These are phyloP conservation scores for Sycophaga agraensis DNA, from an alignment of 1,140 invertebrate species.

Conservation along the genomic window DNA sequence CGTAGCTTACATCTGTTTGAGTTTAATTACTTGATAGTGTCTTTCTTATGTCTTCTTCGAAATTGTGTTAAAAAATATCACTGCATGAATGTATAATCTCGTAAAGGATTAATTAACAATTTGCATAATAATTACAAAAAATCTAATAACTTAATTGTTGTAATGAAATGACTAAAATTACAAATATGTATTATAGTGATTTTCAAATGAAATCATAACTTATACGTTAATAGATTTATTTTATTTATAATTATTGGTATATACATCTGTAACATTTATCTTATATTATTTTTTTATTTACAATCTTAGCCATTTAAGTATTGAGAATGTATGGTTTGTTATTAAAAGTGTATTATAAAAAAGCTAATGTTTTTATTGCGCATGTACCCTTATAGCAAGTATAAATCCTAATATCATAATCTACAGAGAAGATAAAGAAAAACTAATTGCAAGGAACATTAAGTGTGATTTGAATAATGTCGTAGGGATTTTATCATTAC, in stretches of 20 bases:
- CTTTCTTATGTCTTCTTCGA: too few relatives aligned
- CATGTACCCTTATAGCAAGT: not conserved
- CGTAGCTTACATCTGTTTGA: too few relatives aligned
- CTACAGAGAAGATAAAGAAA: too few relatives aligned
- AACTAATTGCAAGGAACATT: too few relatives aligned
- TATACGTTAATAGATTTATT: not conserved
- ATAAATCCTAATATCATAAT: not conserved
- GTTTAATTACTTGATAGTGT: too few relatives aligned
- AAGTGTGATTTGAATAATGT: not conserved
- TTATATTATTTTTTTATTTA: slow-evolving; percentile 2
- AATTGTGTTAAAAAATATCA: too few relatives aligned
- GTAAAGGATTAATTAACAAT: too few relatives aligned
- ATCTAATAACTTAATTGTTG: not conserved
- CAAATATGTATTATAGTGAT: slow-evolving; percentile 4
- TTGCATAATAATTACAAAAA: not conserved
- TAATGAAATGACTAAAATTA: not conserved
- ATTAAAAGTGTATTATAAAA: slow-evolving; percentile 21
- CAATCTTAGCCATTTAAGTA: slow-evolving; percentile 12
- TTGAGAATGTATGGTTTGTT: slow-evolving; percentile 17
- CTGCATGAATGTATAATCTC: too few relatives aligned
- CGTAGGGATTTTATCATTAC: slow-evolving; percentile 7
- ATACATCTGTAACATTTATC: slow-evolving; percentile 19
- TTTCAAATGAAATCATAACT: not conserved
- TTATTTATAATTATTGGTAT: slow-evolving; percentile 17
- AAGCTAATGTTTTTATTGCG: not conserved